Conservation (phyloP, 2,888 invertebrate species). For the Macrosiphum euphorbiae region DNA sequence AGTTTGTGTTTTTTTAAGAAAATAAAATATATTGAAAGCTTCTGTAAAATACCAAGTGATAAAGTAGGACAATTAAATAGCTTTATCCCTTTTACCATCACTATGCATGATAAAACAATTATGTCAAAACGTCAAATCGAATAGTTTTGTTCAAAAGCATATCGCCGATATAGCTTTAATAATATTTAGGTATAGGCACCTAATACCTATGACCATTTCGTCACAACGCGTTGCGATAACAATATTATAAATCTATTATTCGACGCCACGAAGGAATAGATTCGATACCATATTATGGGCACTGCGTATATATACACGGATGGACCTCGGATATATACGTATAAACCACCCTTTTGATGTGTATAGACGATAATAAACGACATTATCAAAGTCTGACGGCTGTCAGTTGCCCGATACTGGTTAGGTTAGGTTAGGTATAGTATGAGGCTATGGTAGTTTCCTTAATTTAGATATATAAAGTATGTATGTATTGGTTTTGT, state of each 20-base stretch:
- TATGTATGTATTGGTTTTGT: not conserved
- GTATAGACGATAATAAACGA: not conserved
- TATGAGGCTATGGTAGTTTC: not conserved
- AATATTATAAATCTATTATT: not conserved
- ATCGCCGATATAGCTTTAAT: not conserved
- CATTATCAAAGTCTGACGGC: constrained; percentile 18
- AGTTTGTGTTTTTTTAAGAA: not conserved
- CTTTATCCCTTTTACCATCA: not conserved
- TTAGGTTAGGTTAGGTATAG: too few species aligned
- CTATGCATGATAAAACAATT: not conserved
- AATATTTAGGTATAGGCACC: too few species aligned
- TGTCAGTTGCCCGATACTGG: not conserved
- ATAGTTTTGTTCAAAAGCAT: not conserved
- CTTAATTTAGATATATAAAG: not conserved
- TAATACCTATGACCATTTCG: not conserved
- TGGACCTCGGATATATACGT: not conserved
- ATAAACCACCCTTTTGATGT: not conserved
- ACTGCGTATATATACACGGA: not conserved
- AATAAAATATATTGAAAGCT: not conserved
- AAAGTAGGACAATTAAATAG: not conserved
- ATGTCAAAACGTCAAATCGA: not conserved
- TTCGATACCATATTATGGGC: not conserved
- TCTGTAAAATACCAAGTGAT: not conserved
- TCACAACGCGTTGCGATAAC: not conserved
- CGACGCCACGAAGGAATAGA: not conserved